Conservation (phyloP, 2,797 vertebrate genomes). For the Sorex maritimensis region DNA sequence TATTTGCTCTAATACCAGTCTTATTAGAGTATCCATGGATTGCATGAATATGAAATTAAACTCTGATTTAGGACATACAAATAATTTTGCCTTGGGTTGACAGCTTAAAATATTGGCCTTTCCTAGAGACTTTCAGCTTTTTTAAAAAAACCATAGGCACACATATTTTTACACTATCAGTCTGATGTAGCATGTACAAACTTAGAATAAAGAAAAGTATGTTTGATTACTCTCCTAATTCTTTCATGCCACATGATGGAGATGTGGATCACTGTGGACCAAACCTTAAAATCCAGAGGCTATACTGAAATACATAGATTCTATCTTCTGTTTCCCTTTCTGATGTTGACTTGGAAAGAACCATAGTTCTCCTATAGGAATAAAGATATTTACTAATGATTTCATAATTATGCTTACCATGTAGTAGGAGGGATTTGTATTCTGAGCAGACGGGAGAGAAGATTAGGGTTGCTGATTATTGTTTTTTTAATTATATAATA, state of each 20-base stretch:
- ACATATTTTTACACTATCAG: not conserved
- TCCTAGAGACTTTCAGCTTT: not conserved
- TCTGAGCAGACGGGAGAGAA: not conserved
- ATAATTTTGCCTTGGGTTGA: not conserved
- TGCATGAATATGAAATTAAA: not conserved
- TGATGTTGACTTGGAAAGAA: not conserved
- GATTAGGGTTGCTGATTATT: not conserved
- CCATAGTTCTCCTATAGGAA: not conserved
- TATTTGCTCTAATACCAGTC: not conserved
- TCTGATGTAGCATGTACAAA: not conserved
- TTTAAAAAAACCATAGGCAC: not conserved
- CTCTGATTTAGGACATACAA: not conserved
- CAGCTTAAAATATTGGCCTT: not conserved
- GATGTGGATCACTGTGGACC: not conserved
- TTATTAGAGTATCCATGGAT: not conserved
- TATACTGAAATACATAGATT: not conserved
- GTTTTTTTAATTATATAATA: not conserved
- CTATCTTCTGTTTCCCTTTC: not conserved
- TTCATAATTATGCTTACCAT: slow-evolving; percentile 10
- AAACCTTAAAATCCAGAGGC: not conserved
- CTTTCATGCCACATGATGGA: not conserved
- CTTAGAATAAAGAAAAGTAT: not conserved
- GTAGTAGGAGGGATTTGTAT: not conserved
- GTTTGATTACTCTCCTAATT: not conserved
- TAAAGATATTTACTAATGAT: not conserved